Evolutionary conservation across 1,140 invertebrate species (phyloP).

Genomic region (Drosophila micromelanica): DNA sequence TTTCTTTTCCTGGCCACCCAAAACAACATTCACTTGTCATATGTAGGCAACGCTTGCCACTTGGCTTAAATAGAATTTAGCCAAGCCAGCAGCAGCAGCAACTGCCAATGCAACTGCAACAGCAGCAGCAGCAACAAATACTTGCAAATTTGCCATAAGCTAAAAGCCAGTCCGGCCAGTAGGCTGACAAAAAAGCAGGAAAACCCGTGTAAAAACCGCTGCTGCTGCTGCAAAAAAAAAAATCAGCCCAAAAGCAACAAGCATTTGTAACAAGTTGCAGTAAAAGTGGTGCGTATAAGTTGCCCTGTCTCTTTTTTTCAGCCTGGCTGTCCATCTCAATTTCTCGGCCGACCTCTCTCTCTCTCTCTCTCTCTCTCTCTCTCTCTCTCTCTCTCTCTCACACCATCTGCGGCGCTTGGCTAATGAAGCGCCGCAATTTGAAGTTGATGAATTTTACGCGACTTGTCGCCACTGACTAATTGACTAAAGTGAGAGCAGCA

Average conservation of each 20-base stretch:
- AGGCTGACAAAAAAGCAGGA: constrained; percentile 35
- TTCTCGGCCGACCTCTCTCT: background rate
- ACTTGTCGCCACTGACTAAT: constrained; percentile 66
- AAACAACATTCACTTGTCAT: constrained; percentile 81
- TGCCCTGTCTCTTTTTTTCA: constrained; percentile 11
- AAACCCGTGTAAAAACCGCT: constrained; percentile 29
- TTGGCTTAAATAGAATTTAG: constrained; percentile 69
- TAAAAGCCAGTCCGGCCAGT: constrained; percentile 48
- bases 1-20: constrained; percentile 59
- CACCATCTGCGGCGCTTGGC: constrained; percentile 6
- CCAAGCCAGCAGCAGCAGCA: constrained; percentile 19
- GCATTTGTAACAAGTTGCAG: constrained; percentile 62
- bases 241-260: constrained; percentile 32
- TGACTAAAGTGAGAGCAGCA: constrained; percentile 62
- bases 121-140: constrained; percentile 20
- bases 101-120: background rate
- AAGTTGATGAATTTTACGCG: constrained; percentile 50
- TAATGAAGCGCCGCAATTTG: constrained; percentile 42
- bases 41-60: constrained; percentile 50
- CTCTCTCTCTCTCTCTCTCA: background rate
- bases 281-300: constrained; percentile 56
- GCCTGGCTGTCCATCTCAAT: background rate
- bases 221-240: constrained; percentile 23
- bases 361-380: background rate
- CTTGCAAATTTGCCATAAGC: constrained; percentile 39